Percentiles rank a stretch among this genome's conserved stretches.
These are phyloP conservation scores for Toxotes lorentzi DNA, from an alignment of 2,797 vertebrate species.

Conservation along the genomic window DNA sequence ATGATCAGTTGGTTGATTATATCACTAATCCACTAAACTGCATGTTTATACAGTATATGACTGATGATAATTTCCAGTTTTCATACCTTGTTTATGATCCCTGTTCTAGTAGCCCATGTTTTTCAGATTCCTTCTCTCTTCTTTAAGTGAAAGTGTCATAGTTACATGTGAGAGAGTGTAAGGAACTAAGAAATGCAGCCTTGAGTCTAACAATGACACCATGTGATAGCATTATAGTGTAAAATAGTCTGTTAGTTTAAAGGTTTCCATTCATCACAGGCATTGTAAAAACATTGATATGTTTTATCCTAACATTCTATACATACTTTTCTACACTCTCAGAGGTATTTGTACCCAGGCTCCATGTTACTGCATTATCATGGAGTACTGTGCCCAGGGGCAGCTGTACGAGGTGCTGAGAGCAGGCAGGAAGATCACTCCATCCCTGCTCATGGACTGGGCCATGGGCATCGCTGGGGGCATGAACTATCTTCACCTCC, in stretches of 20 bases:
- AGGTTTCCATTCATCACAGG: not conserved
- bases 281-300: not conserved
- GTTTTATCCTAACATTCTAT: not conserved
- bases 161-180: not conserved
- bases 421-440: slow-evolving; percentile 94
- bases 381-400: slow-evolving; percentile 99
- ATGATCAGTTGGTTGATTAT: not conserved
- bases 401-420: slow-evolving; percentile 97
- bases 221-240: not conserved
- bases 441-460: slow-evolving; percentile 96
- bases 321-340: slow-evolving; percentile 27
- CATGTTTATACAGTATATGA: not conserved
- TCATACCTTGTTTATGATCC: not conserved
- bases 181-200: not conserved
- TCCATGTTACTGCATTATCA: slow-evolving; percentile 98
- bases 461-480: slow-evolving; percentile 98
- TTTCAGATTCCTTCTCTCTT: not conserved
- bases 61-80: not conserved
- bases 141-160: not conserved
- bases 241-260: not conserved
- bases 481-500: slow-evolving; percentile 98
- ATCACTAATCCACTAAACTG: not conserved
- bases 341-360: slow-evolving; percentile 98
- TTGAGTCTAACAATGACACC: not conserved
- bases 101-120: not conserved